A percentile compares a stretch with the other conserved stretches of the same genome.
Evolutionary conservation across 2,797 vertebrate species (phyloP).

Genomic region (Heterohyrax brucei): DNA sequence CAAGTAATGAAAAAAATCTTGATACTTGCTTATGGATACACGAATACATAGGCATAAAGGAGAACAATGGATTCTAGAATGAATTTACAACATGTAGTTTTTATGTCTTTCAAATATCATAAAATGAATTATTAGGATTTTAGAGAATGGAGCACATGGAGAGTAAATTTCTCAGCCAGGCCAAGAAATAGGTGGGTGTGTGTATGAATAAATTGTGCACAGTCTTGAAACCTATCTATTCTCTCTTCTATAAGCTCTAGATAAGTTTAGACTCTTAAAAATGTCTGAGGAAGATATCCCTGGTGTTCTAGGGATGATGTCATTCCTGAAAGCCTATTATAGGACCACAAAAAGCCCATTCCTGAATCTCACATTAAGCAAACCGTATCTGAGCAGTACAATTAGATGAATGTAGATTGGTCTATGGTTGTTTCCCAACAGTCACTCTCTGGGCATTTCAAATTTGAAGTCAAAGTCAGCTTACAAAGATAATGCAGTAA

Average conservation of each 20-base stretch:
- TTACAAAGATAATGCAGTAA: background rate
- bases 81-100: conserved; percentile 87
- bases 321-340: background rate
- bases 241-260: background rate
- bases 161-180: conserved; percentile 85
- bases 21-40: conserved; percentile 85
- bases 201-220: too few relatives aligned
- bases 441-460: conserved; percentile 29
- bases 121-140: conserved; percentile 93
- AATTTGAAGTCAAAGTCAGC: conserved; percentile 16
- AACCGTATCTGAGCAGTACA: background rate
- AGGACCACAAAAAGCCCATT: background rate
- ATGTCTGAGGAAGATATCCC: background rate
- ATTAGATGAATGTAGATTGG: background rate
- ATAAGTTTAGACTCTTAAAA: background rate
- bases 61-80: conserved; percentile 89
- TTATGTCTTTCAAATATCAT: conserved; percentile 93
- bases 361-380: background rate
- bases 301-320: background rate
- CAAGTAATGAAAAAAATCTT: conserved; percentile 61
- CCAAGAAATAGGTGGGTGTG: background rate
- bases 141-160: conserved; percentile 91
- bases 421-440: background rate
- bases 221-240: background rate
- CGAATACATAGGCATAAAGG: conserved; percentile 84